Evolutionary conservation across 2,797 vertebrate genomes (phyloP).

Genomic region (Chelon labrosus): DNA sequence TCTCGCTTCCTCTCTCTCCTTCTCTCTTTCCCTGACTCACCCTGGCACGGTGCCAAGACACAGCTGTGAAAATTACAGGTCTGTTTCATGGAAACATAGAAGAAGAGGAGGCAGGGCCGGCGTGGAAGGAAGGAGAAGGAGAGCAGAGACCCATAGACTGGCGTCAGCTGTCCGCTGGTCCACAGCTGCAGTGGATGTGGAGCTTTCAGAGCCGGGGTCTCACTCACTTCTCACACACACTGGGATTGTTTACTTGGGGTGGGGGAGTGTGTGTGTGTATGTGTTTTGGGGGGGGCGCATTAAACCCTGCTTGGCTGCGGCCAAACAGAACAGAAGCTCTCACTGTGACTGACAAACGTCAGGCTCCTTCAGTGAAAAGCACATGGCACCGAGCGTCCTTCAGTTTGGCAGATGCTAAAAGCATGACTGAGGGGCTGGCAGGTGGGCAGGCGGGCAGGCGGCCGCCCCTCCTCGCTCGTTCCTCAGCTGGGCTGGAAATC

Average conservation of each 20-base stretch:
- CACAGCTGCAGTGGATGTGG: conserved; percentile 81
- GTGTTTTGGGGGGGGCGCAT: conserved; percentile 25
- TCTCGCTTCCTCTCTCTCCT: conserved; percentile 13
- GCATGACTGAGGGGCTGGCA: conserved; percentile 72
- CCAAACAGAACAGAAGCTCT: conserved; percentile 74
- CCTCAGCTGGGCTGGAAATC: conserved; percentile 64
- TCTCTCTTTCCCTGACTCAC: conserved; percentile 50
- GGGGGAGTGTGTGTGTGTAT: conserved; percentile 34
- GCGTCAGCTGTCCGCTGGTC: conserved; percentile 80
- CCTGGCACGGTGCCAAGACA: conserved; percentile 70
- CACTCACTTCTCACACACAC: conserved; percentile 72
- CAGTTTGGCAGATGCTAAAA: conserved; percentile 77
- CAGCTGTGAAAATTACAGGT: conserved; percentile 85
- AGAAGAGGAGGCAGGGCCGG: conserved; percentile 54
- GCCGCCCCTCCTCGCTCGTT: conserved; percentile 24
- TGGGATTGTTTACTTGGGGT: conserved; percentile 72
- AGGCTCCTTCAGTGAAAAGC: conserved; percentile 66
- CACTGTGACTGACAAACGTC: conserved; percentile 74
- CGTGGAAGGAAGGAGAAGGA: conserved; percentile 40
- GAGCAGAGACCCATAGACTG: conserved; percentile 63
- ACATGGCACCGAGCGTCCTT: conserved; percentile 78
- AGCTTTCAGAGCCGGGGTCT: conserved; percentile 65
- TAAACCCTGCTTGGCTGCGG: conserved; percentile 69
- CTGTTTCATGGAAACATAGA: conserved; percentile 74
- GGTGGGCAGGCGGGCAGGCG: conserved; percentile 58